Evolutionary conservation across 1,140 invertebrate genomes (phyloP), one percentile per base, ranked within the genome.

Genomic region (Arctopsyche grandis): DNA sequence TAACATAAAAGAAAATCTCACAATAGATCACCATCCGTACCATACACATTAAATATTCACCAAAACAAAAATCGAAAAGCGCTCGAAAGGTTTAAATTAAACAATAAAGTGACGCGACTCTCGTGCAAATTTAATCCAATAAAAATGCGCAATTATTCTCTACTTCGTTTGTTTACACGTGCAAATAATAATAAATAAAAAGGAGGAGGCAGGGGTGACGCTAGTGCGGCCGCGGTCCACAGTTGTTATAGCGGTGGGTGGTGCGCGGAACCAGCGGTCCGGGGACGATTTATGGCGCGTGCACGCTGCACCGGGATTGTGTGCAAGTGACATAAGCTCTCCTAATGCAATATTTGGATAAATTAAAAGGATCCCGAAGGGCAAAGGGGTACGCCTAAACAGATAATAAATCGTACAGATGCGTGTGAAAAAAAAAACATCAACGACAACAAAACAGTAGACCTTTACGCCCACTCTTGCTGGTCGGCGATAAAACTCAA

Each of bases 301-400:
- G 81, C 81, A 74, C 70, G 43, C 58, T 69, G 80, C 76, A 56
- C 66, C 76, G 66, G 71, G 76, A 70, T 77, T 77, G 75, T 75
- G 76, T 82, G 81, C 76, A 78, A 82, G 81, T 82, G 81, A 82
- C 81, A 82, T 82, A 82, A 82, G 81, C 79, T 77, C 76, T 73
- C 52, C 77, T 82, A 82, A 82, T 82, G 81, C 81, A 82, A 82
- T 82, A 82, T 82, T 82, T 82, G 81, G 81, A 82, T 80, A 80
- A 82, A 82, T 82, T 82, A 82, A 82, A 79, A 80, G 79, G 73
- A 77, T 79, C 69, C 70, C 63, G 24, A 78, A 52, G 77, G 77
- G 80, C 52, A 29, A 76, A 75, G 71, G 79, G 81, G 78, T 78
- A 58, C 60, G 26, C 5, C 58, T 77, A 77, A 66, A 80, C 75